These are phyloP conservation scores for Pipa parva DNA, from an alignment of 2,113 vertebrate species.

Conservation along the genomic window DNA sequence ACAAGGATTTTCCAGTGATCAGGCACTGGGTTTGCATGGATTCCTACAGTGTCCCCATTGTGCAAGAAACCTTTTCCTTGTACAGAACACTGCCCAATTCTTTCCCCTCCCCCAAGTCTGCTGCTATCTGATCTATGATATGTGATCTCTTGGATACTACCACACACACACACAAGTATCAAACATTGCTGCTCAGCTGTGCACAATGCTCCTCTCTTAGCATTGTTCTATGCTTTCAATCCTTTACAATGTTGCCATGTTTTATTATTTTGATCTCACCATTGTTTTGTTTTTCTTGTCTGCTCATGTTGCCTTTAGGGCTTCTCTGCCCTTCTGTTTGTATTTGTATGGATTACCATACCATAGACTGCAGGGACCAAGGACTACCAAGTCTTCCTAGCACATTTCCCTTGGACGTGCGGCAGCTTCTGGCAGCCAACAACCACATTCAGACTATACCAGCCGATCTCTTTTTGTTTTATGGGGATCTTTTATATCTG, in stretches of 20 bases:
- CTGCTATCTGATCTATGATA: constrained; percentile 75
- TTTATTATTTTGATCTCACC: constrained; percentile 55
- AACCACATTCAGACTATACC: constrained; percentile 89
- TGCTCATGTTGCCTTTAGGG: constrained; percentile 53
- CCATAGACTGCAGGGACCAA: constrained; percentile 80
- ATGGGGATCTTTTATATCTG: constrained; percentile 91
- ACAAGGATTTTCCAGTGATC: too few species aligned
- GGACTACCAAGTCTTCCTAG: constrained; percentile 84
- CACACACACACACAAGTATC: constrained; percentile 47
- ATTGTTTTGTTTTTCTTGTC: constrained; percentile 50
- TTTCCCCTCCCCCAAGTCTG: constrained; percentile 45
- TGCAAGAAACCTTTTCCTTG: constrained; percentile 35
- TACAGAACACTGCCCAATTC: constrained; percentile 51
- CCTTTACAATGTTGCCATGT: constrained; percentile 67
- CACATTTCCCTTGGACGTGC: constrained; percentile 86
- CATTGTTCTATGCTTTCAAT: constrained; percentile 50
- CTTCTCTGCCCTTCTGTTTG: constrained; percentile 78
- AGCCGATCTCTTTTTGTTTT: constrained; percentile 90
- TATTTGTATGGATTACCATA: constrained; percentile 83
- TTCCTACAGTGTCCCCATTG: not conserved
- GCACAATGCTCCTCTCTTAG: constrained; percentile 57
- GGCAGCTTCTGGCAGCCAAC: constrained; percentile 85
- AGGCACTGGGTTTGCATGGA: not conserved
- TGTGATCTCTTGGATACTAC: constrained; percentile 70
- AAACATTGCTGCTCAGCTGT: constrained; percentile 43